Conservation (phyloP, 2,113 vertebrate species). For the Pseudopipra pipra region DNA sequence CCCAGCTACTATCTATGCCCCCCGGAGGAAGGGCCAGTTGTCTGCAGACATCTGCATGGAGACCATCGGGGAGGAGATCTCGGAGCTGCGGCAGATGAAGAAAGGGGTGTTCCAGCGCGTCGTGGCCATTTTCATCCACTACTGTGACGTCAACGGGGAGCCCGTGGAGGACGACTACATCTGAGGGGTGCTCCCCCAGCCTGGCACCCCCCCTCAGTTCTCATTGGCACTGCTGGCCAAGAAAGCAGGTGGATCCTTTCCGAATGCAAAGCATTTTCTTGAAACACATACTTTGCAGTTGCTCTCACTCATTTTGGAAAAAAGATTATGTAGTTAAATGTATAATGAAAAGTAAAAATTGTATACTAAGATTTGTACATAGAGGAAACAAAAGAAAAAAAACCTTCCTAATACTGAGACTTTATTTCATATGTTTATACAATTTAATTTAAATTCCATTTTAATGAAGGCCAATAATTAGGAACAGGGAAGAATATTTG, state of each 20-base stretch:
- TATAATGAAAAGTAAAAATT: constrained; percentile 71
- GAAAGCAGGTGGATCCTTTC: constrained; percentile 6
- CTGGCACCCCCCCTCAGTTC: not conserved
- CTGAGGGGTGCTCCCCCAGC: constrained; percentile 52
- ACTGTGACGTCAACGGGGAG: constrained; percentile 93
- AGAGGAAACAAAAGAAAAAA: constrained; percentile 61
- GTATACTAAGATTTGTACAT: constrained; percentile 78
- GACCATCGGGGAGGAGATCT: constrained; percentile 97
- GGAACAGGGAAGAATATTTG: constrained; percentile 56
- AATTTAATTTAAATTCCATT: constrained; percentile 79
- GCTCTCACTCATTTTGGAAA: constrained; percentile 39
- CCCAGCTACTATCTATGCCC: constrained; percentile 94
- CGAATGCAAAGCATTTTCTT: constrained; percentile 7
- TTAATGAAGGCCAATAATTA: constrained; percentile 77
- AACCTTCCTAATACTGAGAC: constrained; percentile 72
- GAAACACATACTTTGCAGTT: not conserved
- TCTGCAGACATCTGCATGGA: constrained; percentile 99
- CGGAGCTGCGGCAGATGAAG: constrained; percentile 90
- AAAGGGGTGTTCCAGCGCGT: constrained; percentile 92
- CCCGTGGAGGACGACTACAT: constrained; percentile 97
- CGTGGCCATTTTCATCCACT: constrained; percentile 96
- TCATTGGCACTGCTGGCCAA: constrained; percentile 1
- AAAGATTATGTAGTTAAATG: constrained; percentile 66
- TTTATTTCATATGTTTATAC: constrained; percentile 85
- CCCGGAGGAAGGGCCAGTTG: constrained; percentile 93